Base-by-base conservation (phyloP, 2,888 invertebrate species). In the Amphiduros pacificus region DNA sequence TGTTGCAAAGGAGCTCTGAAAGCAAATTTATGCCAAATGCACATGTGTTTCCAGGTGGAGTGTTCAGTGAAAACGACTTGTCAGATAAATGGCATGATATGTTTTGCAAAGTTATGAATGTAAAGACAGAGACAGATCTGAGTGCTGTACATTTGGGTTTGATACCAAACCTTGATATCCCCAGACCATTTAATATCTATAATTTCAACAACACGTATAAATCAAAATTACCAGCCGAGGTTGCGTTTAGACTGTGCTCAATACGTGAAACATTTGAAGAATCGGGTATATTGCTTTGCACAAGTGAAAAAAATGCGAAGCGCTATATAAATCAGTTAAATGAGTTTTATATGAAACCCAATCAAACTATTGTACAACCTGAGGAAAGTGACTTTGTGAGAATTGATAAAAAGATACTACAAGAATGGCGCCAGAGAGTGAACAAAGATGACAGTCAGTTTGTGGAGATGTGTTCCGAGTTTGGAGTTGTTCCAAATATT, bases 201-300 rank as follows among this genome's bases (percentile, higher is more conserved):
- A 5, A 17, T n/a, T 6, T 44, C 6, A 44, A 44, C 22, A 28
- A 36, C 51, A 31, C 24, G 11, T 22, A 26, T 14, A 49, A 31
- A 29, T 52, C 27, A 22, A 32, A 22, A 22, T 49, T 75, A 31
- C 77, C 81, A 2, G 72, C 80, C 61, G 87, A 91, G 78, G 84
- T 94, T 62, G 89, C 91, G 1, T 84, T 93, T 57, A 85, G 94
- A 73, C 89, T 95, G 69, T 89, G 91, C 58, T 93, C 94, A 0
- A 90, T 94, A 59, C 83, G 91, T 53, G 94, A 95, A 84, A 90
- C 93, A 9, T 95, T 95, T 84, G 94, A 95, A 80, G 94, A 95
- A 81, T 87, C 91, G 67, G 94, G 94, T 0, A 83, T 94, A 56
- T 64, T 83, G 36, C 44, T 69, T 3, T 59, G 60, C 53, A 62